Percentiles rank a stretch among this genome's conserved stretches.
Evolutionary conservation across 2,797 vertebrate species (phyloP).

Genomic region (Hoplostethus atlanticus): DNA sequence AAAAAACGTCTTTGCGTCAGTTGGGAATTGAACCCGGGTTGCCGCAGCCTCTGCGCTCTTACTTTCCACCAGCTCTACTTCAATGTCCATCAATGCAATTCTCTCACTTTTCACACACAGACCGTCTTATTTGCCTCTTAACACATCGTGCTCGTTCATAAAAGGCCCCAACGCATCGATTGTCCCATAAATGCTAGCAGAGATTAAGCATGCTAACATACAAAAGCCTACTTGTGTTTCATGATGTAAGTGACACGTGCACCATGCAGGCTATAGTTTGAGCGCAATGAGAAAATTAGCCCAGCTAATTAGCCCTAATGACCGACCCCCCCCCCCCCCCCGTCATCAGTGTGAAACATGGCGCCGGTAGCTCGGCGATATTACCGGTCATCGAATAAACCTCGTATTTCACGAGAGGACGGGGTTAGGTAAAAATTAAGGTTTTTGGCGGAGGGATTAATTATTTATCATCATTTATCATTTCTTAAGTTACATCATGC

Average conservation of each 20-base stretch:
- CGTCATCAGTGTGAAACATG: constrained; percentile 8
- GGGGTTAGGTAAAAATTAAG: too few species aligned
- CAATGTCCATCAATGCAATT: too few species aligned
- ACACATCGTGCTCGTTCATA: not conserved
- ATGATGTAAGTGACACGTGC: constrained; percentile 15
- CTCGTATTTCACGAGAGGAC: not conserved
- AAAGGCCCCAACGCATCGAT: not conserved
- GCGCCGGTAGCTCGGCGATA: constrained; percentile 1
- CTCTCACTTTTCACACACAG: too few species aligned
- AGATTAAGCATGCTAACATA: not conserved
- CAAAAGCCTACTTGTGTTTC: not conserved
- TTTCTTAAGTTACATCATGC: too few species aligned
- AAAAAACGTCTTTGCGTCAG: too few species aligned
- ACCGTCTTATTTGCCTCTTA: too few species aligned
- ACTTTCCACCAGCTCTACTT: too few species aligned
- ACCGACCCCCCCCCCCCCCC: not conserved
- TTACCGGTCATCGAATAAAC: constrained; percentile 10
- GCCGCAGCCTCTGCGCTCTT: too few species aligned
- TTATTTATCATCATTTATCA: too few species aligned
- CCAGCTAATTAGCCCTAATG: constrained; percentile 28
- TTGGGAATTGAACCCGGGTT: too few species aligned
- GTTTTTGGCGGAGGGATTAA: too few species aligned
- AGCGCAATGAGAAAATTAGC: constrained; percentile 12
- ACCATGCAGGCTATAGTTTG: constrained; percentile 16
- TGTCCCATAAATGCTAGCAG: not conserved